phyloP scores from a whole-genome alignment of 2,888 invertebrate species.

The Orthosia gothica region DNA sequence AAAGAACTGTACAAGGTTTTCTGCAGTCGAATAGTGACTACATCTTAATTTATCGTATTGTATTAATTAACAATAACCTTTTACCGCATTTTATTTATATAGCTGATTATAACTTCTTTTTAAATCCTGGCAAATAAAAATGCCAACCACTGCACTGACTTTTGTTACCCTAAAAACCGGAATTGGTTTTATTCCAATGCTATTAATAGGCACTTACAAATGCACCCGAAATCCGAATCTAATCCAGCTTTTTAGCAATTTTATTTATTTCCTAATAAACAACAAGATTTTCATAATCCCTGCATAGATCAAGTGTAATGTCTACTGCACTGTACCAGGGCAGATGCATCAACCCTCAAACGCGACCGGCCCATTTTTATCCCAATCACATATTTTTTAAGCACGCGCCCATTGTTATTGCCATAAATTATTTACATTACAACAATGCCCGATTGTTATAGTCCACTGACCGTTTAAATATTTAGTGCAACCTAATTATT shows the following conservation, averaged over 20 bases:
- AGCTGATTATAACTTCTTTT: too few species aligned
- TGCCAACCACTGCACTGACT: background rate
- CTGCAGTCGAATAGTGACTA: too few species aligned
- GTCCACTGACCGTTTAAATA: slow-evolving; percentile 82
- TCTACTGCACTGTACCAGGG: slow-evolving; percentile 50
- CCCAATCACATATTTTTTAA: slow-evolving; percentile 77
- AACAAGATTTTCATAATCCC: slow-evolving; percentile 58
- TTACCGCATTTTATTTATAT: too few species aligned
- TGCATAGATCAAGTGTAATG: slow-evolving; percentile 64
- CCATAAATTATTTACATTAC: slow-evolving; percentile 78
- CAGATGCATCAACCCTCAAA: slow-evolving; percentile 81
- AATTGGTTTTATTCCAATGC: background rate
- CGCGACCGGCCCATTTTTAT: slow-evolving; percentile 70
- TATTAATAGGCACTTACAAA: slow-evolving; percentile 19
- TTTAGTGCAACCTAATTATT: slow-evolving; percentile 84
- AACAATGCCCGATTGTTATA: slow-evolving; percentile 80
- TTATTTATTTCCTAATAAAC: slow-evolving; percentile 67
- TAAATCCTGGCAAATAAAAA: background rate
- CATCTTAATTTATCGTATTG: too few species aligned
- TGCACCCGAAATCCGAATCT: slow-evolving; percentile 35
- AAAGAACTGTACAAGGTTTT: too few species aligned
- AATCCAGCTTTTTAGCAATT: slow-evolving; percentile 35
- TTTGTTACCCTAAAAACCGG: background rate
- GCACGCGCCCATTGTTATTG: slow-evolving; percentile 84
- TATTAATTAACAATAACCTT: too few species aligned